Conservation (phyloP, 2,888 invertebrate species). For the Agriopis marginaria region DNA sequence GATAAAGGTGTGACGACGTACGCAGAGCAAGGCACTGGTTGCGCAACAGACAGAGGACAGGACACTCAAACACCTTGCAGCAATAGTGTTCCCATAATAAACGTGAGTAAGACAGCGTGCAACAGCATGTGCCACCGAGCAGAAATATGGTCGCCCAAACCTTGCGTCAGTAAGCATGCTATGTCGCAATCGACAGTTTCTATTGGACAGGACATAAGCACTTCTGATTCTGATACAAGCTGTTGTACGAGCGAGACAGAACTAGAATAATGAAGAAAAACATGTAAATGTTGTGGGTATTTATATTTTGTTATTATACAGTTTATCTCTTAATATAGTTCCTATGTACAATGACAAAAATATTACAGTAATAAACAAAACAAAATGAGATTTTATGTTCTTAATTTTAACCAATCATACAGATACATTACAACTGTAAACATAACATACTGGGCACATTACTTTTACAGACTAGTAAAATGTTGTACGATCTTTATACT, state of each 20-base stretch:
- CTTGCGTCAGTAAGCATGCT: background rate
- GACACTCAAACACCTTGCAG: conserved; percentile 49
- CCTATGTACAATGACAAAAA: conserved; percentile 76
- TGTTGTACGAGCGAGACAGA: conserved; percentile 31
- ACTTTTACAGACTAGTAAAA: conserved; percentile 66
- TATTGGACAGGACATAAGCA: background rate
- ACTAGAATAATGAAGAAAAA: conserved; percentile 56
- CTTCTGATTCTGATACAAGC: background rate
- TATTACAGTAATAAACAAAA: conserved; percentile 81
- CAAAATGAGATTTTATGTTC: conserved; percentile 76
- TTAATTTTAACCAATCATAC: conserved; percentile 60
- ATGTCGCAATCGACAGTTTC: background rate
- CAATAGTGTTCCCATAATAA: background rate
- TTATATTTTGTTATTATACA: conserved; percentile 83
- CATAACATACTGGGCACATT: conserved; percentile 52
- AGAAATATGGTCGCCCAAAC: conserved; percentile 2
- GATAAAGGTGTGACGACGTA: conserved; percentile 62
- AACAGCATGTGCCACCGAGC: conserved; percentile 8
- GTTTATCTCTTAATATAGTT: conserved; percentile 73
- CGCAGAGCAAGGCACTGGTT: conserved; percentile 52
- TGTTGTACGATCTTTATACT: conserved; percentile 49
- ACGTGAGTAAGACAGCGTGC: background rate
- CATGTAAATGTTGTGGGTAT: conserved; percentile 63
- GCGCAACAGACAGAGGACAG: conserved; percentile 41
- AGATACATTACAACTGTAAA: conserved; percentile 65